Evolutionary conservation across 2,113 vertebrate genomes (phyloP), one percentile per base, ranked within the genome.

Genomic region (Pollachius pollachius): DNA sequence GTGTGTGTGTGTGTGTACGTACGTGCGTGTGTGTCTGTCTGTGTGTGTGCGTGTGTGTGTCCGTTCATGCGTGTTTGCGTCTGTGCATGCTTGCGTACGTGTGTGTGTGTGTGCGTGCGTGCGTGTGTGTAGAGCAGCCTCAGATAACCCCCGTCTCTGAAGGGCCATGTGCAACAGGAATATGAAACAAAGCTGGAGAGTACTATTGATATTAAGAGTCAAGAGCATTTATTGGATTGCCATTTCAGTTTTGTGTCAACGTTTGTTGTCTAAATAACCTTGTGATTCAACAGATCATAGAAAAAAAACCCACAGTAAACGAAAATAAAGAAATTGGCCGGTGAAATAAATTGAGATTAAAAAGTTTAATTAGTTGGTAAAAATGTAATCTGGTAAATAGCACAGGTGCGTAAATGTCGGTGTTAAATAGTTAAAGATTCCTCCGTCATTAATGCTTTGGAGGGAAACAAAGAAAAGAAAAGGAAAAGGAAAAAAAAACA

Each of bases 361-460:
- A 48, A 48, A 48, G 41, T 48, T 48, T 6, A 41, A 48, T 48
- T 48, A 48, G 41, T 48, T 13, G 41, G 12, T 48, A 65, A 19
- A 62, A 59, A 67, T 25, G 59, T 64, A 54, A 68, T 41, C 62
- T 18, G 5, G 56, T 7, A 25, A 48, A 30, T 21, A 11, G 15
- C 37, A 5, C 12, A 11, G 41, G 69, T 5, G 7, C 64, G 67
- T 15, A 64, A 72, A 60, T 41, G 82, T 61, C 21, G 69, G 71
- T 60, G 61, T 76, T 62, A 59, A 68, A 70, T 57, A 77, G 74
- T 90, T 93, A 92, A 87, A 89, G 92, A 94, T 93, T 94, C 92
- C 92, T 93, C 94, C 94, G 94, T 95, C 94, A 96, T 96, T 95
- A 80, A 94, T 91, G 86, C 94, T 93, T 72, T 48, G 41, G 60